Evolutionary conservation across 2,888 invertebrate species (phyloP), one percentile per base, ranked within the genome.

Genomic region (Autographa pulchrina): DNA sequence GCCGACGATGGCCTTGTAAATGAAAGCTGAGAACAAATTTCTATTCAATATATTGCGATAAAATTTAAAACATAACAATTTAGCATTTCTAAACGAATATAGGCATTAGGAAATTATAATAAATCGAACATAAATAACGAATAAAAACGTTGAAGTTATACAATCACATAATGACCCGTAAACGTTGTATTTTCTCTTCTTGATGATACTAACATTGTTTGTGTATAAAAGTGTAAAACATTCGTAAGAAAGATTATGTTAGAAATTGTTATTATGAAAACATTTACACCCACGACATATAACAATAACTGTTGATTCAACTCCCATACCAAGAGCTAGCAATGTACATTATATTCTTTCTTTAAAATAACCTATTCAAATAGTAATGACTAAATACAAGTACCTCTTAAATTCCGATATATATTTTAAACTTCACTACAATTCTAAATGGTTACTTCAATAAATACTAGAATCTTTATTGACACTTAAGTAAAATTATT

Each of bases 1-100:
- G 74, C 72, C 82, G 83, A 81, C 86, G 87, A 86, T 77, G 77
- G 80, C 83, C 85, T 88, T 86, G 83, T 81, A 82, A 84, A 89
- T 83, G 91, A 92, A 91, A 91, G 91, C 86, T 85, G 85, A 85
- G 86, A 81, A 89, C 86, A 84, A 84, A 85, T 86, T 88, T 85
- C 83, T 83, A 81, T 85, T 77, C 76, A 79, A 82, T 82, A 85
- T 75, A 70, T 77, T 70, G 68, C 70, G 16, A 48, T 54, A 32
- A 41, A 65, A 70, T 68, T 65, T 74, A 74, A 61, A 68, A 70
- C 32, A 75, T 74, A 43, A n/a, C 48, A 48, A n/a, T 48, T 48
- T 48, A 48, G n/a, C 48, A 48, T 48, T 48, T 48, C 6, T 48
- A 48, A 48, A 48, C 48, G 48, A 48, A 48, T 14, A 16, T 4